phyloP scores from a whole-genome alignment of 2,113 vertebrate genomes.

The Noctilio leporinus region DNA sequence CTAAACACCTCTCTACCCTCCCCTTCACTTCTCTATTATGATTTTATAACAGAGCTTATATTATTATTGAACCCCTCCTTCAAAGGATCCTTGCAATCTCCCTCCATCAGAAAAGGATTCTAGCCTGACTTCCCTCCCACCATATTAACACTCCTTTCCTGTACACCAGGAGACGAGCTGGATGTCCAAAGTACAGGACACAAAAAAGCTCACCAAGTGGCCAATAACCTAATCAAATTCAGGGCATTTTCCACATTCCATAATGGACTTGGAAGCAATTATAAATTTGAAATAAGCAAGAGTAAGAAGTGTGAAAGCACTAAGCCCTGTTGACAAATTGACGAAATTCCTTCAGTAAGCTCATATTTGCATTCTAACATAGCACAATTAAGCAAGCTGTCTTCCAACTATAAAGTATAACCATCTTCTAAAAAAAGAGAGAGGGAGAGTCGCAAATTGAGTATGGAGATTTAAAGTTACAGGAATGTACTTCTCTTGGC shows the following conservation, averaged over 20 bases:
- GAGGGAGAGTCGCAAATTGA: not conserved
- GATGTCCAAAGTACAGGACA: not conserved
- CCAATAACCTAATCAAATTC: not conserved
- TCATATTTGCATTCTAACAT: conserved; percentile 21
- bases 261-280: not conserved
- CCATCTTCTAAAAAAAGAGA: not conserved
- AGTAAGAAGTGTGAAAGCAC: not conserved
- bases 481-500: conserved; percentile 52
- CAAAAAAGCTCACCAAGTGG: not conserved
- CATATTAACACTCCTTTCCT: not conserved
- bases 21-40: not conserved
- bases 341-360: not conserved
- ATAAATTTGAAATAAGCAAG: conserved; percentile 8
- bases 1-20: not conserved
- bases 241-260: not conserved
- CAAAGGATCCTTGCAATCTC: not conserved
- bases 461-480: conserved; percentile 46
- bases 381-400: conserved; percentile 24
- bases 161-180: rapidly evolving
- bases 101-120: not conserved
- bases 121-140: not conserved
- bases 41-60: not conserved
- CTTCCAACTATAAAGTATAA: conserved; percentile 17
- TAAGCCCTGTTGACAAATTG: not conserved
- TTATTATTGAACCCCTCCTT: not conserved